Evolutionary conservation across 2,113 vertebrate genomes (phyloP).

Genomic region (Austrofundulus limnaeus): DNA sequence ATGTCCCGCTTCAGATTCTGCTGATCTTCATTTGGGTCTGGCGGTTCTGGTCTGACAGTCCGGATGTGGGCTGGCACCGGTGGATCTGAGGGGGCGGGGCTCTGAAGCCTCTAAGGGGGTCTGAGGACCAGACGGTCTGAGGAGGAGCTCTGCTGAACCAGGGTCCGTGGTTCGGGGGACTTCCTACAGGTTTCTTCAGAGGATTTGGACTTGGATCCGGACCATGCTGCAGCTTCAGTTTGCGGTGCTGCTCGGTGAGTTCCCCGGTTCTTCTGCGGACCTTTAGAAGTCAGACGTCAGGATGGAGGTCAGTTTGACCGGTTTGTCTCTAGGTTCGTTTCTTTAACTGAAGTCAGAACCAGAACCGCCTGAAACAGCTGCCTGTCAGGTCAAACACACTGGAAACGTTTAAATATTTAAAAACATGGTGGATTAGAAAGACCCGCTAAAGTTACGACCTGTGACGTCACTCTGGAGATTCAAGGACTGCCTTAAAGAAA

Average conservation of each 20-base stretch:
- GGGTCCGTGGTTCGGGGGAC: too few species aligned
- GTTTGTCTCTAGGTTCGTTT: too few species aligned
- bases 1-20: too few species aligned
- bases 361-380: not conserved
- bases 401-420: too few species aligned
- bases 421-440: too few species aligned
- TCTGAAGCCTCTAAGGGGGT: not conserved
- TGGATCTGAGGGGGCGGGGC: constrained; percentile 3
- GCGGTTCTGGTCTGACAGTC: not conserved
- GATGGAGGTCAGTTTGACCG: too few species aligned
- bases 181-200: not conserved
- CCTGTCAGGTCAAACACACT: not conserved
- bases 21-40: not conserved
- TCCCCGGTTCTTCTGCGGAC: not conserved
- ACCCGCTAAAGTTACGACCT: too few species aligned
- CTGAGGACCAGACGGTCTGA: not conserved
- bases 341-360: not conserved
- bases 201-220: not conserved
- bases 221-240: constrained; percentile 43
- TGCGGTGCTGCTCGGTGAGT: constrained; percentile 49
- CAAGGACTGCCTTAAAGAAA: too few species aligned
- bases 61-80: too few species aligned
- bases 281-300: too few species aligned
- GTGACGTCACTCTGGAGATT: too few species aligned
- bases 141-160: not conserved